Conservation (phyloP, 2,888 invertebrate species). For the Eristalis arbustorum region DNA sequence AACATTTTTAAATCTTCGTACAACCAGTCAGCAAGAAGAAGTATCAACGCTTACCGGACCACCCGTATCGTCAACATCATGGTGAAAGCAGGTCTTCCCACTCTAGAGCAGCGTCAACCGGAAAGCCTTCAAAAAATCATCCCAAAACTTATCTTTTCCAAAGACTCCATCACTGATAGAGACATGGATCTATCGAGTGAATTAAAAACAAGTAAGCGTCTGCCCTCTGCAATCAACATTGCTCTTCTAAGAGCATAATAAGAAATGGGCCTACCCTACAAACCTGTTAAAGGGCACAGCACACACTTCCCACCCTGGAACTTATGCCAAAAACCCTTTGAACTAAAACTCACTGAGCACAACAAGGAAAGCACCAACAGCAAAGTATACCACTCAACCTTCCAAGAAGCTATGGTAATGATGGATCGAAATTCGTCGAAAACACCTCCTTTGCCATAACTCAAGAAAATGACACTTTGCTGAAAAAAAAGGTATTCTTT, state of each 20-base stretch:
- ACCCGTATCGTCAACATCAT: no score
- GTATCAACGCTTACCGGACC: no score
- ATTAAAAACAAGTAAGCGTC: background rate
- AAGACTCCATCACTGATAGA: background rate
- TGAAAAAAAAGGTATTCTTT: no score
- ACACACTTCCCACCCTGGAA: background rate
- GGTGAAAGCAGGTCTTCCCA: slow-evolving; percentile 22
- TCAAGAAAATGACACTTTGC: background rate
- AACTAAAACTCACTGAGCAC: no score
- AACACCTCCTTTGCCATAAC: background rate
- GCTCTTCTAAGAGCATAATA: background rate
- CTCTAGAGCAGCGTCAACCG: background rate
- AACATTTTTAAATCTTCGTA: no score
- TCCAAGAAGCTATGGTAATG: background rate
- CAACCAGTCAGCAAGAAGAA: no score
- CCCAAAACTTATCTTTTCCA: background rate
- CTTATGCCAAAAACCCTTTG: background rate
- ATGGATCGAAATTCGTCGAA: background rate
- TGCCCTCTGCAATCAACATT: background rate
- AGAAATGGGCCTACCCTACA: background rate
- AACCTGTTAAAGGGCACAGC: background rate
- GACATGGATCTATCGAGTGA: background rate
- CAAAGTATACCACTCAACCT: no score
- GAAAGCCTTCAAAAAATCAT: no score
- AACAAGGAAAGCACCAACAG: no score